Percentiles rank a stretch among this genome's conserved stretches.
phyloP scores from a whole-genome alignment of 2,797 vertebrate species.

The Mycteria americana region DNA sequence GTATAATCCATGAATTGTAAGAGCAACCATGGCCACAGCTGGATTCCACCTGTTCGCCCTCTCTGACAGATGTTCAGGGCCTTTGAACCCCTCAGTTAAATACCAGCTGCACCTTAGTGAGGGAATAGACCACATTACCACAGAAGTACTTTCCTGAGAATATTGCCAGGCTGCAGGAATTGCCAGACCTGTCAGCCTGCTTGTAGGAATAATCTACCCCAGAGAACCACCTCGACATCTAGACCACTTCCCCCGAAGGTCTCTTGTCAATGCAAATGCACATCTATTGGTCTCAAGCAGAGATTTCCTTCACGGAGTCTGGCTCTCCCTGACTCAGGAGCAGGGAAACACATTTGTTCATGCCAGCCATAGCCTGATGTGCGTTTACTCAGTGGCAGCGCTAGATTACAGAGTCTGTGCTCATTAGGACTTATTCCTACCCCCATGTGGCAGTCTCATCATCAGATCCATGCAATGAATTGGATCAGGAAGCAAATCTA shows the following conservation, averaged over 20 bases:
- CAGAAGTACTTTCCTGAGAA: background rate
- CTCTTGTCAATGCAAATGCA: background rate
- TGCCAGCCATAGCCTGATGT: background rate
- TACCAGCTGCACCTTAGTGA: background rate
- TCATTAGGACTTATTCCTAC: background rate
- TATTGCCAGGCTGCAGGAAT: background rate
- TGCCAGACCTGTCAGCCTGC: background rate
- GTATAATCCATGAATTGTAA: background rate
- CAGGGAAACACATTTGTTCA: background rate
- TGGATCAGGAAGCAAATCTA: background rate
- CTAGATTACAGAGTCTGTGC: background rate
- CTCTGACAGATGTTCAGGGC: slow-evolving; percentile 31
- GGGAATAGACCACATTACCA: background rate
- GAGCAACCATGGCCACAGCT: slow-evolving; percentile 5
- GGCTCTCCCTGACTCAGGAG: background rate
- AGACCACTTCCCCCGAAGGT: background rate
- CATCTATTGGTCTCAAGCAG: background rate
- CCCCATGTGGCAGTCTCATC: background rate
- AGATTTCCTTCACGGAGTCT: background rate
- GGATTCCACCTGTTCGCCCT: slow-evolving; percentile 21
- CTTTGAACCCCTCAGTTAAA: background rate
- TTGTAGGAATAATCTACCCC: background rate
- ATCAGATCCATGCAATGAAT: background rate
- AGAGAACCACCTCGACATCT: background rate
- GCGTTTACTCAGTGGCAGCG: background rate